phyloP scores from a whole-genome alignment of 2,113 vertebrate genomes.

The Oreochromis niloticus region DNA sequence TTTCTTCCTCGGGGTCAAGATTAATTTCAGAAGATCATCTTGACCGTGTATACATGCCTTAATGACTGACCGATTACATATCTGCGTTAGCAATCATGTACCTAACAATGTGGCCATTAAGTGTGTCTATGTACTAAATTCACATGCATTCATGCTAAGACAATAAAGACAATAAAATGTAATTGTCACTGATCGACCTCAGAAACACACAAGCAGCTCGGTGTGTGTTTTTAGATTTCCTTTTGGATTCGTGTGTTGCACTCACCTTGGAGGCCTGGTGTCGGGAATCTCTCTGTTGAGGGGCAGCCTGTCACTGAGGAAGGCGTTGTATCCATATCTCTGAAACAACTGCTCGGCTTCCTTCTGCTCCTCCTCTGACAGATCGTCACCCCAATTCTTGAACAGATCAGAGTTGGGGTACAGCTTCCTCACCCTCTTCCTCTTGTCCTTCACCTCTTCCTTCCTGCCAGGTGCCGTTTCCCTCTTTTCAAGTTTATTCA shows the following conservation, averaged over 20 bases:
- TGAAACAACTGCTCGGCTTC: conserved; percentile 54
- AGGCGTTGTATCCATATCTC: conserved; percentile 69
- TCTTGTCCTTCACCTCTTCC: conserved; percentile 3
- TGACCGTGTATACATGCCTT: neutral
- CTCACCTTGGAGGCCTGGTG: conserved; percentile 60
- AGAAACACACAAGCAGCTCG: neutral
- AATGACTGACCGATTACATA: neutral
- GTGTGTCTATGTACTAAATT: neutral
- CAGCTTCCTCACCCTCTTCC: conserved; percentile 47
- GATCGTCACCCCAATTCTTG: conserved; percentile 47
- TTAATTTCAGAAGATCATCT: neutral
- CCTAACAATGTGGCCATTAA: neutral
- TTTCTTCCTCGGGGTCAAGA: neutral
- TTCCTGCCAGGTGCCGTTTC: neutral
- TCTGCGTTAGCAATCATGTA: neutral
- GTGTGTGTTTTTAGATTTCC: neutral
- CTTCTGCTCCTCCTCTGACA: conserved; percentile 65
- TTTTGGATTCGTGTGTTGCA: neutral
- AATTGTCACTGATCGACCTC: neutral
- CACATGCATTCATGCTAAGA: neutral
- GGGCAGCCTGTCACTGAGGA: conserved; percentile 68
- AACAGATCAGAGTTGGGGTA: conserved; percentile 64
- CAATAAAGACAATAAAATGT: neutral
- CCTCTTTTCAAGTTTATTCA: conserved; percentile 2
- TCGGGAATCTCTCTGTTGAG: conserved; percentile 66